These are phyloP conservation scores for Oophaga pumilio DNA, from an alignment of 2,113 vertebrate genomes.

Conservation along the genomic window DNA sequence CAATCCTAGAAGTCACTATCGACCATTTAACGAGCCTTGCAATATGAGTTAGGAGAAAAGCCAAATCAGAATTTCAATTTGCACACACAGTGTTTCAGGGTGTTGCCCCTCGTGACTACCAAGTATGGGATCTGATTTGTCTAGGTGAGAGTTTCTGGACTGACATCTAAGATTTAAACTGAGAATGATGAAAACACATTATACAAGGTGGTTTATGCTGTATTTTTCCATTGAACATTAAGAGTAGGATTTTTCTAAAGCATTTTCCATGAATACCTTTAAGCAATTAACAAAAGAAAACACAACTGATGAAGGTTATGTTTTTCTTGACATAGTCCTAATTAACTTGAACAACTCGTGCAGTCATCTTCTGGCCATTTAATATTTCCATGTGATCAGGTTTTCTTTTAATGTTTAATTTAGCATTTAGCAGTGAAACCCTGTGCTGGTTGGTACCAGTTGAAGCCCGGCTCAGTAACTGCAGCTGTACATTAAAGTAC, in stretches of 20 bases:
- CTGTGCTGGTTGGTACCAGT: slow-evolving; percentile 36
- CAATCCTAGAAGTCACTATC: too few relatives aligned
- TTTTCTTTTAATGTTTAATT: not conserved
- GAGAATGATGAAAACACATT: too few relatives aligned
- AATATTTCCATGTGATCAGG: not conserved
- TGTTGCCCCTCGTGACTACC: too few relatives aligned
- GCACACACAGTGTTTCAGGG: too few relatives aligned
- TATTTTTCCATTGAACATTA: too few relatives aligned
- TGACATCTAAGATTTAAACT: too few relatives aligned
- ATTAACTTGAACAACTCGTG: not conserved
- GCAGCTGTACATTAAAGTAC: slow-evolving; percentile 54
- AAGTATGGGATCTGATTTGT: too few relatives aligned
- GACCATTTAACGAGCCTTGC: too few relatives aligned
- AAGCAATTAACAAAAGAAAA: not conserved
- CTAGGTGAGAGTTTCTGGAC: too few relatives aligned
- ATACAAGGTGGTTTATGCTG: too few relatives aligned
- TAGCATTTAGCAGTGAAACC: slow-evolving; percentile 20
- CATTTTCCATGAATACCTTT: not conserved
- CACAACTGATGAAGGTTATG: not conserved
- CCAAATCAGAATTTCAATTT: too few relatives aligned
- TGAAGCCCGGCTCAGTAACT: slow-evolving; percentile 20
- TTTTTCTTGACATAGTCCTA: not conserved
- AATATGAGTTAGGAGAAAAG: too few relatives aligned
- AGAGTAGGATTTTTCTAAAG: not conserved
- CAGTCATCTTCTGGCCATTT: not conserved